phyloP scores from a whole-genome alignment of 2,888 invertebrate species.

The Dioctria linearis region DNA sequence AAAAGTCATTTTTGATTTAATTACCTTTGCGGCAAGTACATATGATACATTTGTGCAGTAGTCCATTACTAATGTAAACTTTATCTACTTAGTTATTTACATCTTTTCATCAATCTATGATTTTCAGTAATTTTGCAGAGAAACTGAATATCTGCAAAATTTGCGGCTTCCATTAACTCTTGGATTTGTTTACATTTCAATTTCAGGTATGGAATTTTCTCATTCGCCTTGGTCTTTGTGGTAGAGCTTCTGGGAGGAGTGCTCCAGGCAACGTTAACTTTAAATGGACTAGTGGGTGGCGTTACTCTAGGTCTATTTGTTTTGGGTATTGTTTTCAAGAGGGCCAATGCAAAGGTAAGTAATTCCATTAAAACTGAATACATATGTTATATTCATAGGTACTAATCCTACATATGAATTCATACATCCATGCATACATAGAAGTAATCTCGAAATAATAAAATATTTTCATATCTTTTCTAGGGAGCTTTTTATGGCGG shows the following conservation, averaged over 20 bases:
- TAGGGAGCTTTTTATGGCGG: conserved; percentile 70
- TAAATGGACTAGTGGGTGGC: conserved; percentile 92
- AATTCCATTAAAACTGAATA: too few relatives aligned
- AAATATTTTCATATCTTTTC: not conserved
- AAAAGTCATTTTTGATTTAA: too few relatives aligned
- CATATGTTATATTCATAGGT: too few relatives aligned
- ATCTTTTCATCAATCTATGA: too few relatives aligned
- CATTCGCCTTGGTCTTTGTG: conserved; percentile 86
- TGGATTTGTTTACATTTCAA: conserved; percentile 53
- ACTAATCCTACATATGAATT: too few relatives aligned
- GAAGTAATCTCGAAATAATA: too few relatives aligned
- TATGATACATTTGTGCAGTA: too few relatives aligned
- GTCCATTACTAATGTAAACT: too few relatives aligned
- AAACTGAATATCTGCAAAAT: not conserved
- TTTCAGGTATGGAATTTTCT: conserved; percentile 78
- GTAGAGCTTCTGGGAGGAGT: conserved; percentile 91
- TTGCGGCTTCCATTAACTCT: conserved; percentile 24
- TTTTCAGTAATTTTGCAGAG: conserved; percentile 1
- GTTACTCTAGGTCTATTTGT: conserved; percentile 90
- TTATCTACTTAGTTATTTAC: too few relatives aligned
- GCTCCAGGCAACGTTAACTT: conserved; percentile 88
- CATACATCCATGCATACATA: too few relatives aligned
- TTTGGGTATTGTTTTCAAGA: conserved; percentile 90
- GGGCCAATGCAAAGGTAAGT: conserved; percentile 84
- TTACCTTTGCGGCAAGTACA: too few relatives aligned